These are phyloP conservation scores for Ericerus pela DNA, from an alignment of 1,140 invertebrate species.

Conservation along the genomic window DNA sequence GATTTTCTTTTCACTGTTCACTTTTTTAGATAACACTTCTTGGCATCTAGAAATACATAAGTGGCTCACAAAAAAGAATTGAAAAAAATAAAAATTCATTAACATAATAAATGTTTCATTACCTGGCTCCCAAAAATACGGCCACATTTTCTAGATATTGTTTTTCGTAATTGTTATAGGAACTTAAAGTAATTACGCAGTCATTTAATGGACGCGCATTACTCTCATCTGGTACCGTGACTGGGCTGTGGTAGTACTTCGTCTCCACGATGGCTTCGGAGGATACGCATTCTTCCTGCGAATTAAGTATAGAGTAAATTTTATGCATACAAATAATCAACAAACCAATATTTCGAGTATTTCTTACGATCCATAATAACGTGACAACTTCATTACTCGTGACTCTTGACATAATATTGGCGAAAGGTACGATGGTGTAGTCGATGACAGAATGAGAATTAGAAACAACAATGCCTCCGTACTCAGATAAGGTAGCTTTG, in stretches of 20 bases:
- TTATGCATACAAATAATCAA: background rate
- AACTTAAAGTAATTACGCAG: constrained; percentile 61
- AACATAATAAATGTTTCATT: constrained; percentile 19
- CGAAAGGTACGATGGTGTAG: constrained; percentile 39
- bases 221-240: constrained; percentile 33
- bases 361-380: constrained; percentile 38
- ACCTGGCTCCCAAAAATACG: constrained; percentile 52
- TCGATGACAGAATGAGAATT: constrained; percentile 36
- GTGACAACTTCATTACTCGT: constrained; percentile 39
- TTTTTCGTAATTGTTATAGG: constrained; percentile 52
- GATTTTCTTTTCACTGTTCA: constrained; percentile 32
- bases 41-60: constrained; percentile 28
- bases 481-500: constrained; percentile 30
- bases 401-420: constrained; percentile 28
- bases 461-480: constrained; percentile 35
- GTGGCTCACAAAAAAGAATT: background rate
- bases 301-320: background rate
- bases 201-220: constrained; percentile 41
- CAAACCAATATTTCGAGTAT: too few species aligned
- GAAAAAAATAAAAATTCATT: background rate
- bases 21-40: constrained; percentile 39
- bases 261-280: constrained; percentile 34
- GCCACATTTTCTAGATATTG: constrained; percentile 51
- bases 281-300: constrained; percentile 38
- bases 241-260: constrained; percentile 46